Evolutionary conservation across 1,140 invertebrate species (phyloP).

Genomic region (Apocrypta bakeri): DNA sequence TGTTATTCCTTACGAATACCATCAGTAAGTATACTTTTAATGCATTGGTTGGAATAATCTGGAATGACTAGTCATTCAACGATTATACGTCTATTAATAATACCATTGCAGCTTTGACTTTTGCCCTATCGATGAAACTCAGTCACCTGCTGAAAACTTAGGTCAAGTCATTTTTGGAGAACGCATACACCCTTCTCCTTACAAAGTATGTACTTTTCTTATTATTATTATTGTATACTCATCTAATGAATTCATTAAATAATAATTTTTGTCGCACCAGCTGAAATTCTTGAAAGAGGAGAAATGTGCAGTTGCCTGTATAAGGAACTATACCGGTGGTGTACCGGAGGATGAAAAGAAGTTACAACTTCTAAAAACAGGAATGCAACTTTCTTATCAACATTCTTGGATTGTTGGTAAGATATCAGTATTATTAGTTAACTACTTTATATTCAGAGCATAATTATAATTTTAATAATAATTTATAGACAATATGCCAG

Average conservation of each 20-base stretch:
- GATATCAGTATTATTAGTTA: conserved; percentile 42
- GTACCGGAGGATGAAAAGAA: conserved; percentile 80
- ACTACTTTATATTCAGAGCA: neutral
- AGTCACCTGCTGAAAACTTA: conserved; percentile 96
- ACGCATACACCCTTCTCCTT: conserved; percentile 93
- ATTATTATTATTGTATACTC: no score
- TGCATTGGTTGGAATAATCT: conserved; percentile 60
- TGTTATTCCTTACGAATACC: conserved; percentile 98
- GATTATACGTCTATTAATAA: conserved; percentile 6
- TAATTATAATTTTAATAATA: conserved; percentile 36
- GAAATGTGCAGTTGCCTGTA: conserved; percentile 83
- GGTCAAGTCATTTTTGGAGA: conserved; percentile 99
- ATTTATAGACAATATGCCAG: conserved; percentile 94
- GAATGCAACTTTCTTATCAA: conserved; percentile 97
- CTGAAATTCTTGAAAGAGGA: conserved; percentile 82
- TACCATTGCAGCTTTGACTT: conserved; percentile 87
- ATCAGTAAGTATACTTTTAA: conserved; percentile 77
- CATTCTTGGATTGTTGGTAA: conserved; percentile 96
- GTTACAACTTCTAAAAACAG: conserved; percentile 89
- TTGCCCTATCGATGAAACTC: conserved; percentile 82
- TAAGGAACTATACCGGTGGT: conserved; percentile 82
- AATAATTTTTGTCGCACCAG: conserved; percentile 57
- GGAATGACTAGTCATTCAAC: neutral
- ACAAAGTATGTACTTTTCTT: conserved; percentile 79
- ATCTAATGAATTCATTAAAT: neutral